phyloP scores from a whole-genome alignment of 2,113 vertebrate species.

The Vicugna pacos region DNA sequence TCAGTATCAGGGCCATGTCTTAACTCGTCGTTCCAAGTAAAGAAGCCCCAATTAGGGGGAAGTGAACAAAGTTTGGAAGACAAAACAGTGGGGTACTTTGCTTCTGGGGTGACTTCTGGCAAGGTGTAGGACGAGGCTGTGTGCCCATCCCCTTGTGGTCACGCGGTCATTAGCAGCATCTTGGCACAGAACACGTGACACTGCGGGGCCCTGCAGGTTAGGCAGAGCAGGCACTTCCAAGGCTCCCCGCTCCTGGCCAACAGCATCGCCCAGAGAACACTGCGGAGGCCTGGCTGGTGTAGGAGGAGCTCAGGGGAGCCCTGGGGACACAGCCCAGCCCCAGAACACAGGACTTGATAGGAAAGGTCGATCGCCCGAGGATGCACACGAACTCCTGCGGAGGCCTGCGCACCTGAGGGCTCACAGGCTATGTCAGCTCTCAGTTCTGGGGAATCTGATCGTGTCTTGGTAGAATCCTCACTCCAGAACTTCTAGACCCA shows the following conservation, averaged over 20 bases:
- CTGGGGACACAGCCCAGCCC: not conserved
- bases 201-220: rapidly evolving
- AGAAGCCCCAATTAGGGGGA: not conserved
- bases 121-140: too few relatives aligned
- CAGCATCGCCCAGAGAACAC: rapidly evolving
- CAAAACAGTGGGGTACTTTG: rapidly evolving
- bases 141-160: not conserved
- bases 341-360: rapidly evolving
- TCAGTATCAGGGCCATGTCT: not conserved
- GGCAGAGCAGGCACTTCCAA: not conserved
- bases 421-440: too few relatives aligned
- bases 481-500: not conserved
- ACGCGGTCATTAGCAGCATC: rapidly evolving
- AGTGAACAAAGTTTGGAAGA: not conserved
- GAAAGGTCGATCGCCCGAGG: not conserved
- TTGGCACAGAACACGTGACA: rapidly evolving
- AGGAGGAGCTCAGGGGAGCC: not conserved
- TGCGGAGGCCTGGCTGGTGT: rapidly evolving
- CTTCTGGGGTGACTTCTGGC: not conserved
- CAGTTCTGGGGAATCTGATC: not conserved
- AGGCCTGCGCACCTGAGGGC: too few relatives aligned
- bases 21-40: not conserved
- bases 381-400: too few relatives aligned
- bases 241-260: too few relatives aligned
- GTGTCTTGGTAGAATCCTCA: not conserved